Evolutionary conservation across 2,888 invertebrate species (phyloP).

Genomic region (Theristus sp.): DNA sequence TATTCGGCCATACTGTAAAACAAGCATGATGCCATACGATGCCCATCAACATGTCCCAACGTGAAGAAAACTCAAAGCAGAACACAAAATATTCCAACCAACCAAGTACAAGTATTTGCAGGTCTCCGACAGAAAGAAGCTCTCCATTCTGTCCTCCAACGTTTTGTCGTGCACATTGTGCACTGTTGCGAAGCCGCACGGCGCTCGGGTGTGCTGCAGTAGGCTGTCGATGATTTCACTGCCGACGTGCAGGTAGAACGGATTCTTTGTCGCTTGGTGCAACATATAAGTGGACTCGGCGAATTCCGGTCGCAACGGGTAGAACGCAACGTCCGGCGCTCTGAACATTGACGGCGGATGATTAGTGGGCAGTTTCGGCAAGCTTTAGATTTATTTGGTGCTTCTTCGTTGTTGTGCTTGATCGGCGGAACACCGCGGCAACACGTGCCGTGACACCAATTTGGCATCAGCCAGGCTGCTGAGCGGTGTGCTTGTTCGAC

Average conservation of each 20-base stretch:
- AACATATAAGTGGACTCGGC: slow-evolving; percentile 46
- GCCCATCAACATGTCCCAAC: too few relatives aligned
- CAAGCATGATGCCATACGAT: too few relatives aligned
- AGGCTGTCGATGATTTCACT: slow-evolving; percentile 38
- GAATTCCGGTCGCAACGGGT: slow-evolving; percentile 45
- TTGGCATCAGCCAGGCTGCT: too few relatives aligned
- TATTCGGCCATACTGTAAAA: too few relatives aligned
- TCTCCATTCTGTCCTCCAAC: slow-evolving; percentile 44
- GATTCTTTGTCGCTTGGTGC: slow-evolving; percentile 44
- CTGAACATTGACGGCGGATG: slow-evolving; percentile 16
- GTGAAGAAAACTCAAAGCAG: too few relatives aligned
- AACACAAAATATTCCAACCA: neutral
- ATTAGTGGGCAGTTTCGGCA: neutral
- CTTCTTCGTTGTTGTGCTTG: too few relatives aligned
- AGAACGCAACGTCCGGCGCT: slow-evolving; percentile 42
- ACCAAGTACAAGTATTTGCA: slow-evolving; percentile 47
- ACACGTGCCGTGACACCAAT: too few relatives aligned
- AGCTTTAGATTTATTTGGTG: neutral
- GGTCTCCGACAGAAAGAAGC: slow-evolving; percentile 46
- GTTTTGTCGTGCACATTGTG: slow-evolving; percentile 44
- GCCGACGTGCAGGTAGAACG: slow-evolving; percentile 47
- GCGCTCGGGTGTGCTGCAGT: slow-evolving; percentile 20
- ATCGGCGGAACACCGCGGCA: too few relatives aligned
- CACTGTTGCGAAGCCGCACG: slow-evolving; percentile 46
- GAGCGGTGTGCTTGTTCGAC: too few relatives aligned